Percentiles rank a stretch among this genome's conserved stretches.
Conservation (phyloP, 2,113 vertebrate species). For the Vanacampus margaritifer region DNA sequence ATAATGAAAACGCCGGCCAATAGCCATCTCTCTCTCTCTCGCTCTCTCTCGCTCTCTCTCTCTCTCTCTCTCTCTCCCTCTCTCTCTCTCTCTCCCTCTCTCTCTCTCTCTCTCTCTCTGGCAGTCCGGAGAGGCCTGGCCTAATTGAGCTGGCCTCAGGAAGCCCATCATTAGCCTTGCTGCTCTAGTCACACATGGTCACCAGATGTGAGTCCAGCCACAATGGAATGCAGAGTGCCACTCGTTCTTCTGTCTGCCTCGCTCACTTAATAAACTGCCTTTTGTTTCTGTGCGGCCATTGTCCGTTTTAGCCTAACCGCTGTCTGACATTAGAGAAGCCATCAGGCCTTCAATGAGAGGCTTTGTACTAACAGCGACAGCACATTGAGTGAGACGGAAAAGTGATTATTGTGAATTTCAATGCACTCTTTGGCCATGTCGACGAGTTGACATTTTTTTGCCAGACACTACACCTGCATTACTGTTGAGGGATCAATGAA, state of each 20-base stretch:
- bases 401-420: conserved; percentile 57
- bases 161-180: conserved; percentile 94
- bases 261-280: conserved; percentile 83
- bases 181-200: conserved; percentile 86
- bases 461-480: conserved; percentile 28
- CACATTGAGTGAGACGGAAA: conserved; percentile 9
- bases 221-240: conserved; percentile 67
- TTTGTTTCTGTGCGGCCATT: conserved; percentile 87
- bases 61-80: conserved; percentile 58
- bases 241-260: conserved; percentile 56
- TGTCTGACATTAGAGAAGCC: conserved; percentile 75
- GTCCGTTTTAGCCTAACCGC: conserved; percentile 71
- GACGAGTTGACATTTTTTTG: conserved; percentile 70
- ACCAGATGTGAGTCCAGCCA: conserved; percentile 90
- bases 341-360: conserved; percentile 79
- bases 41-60: conserved; percentile 55
- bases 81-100: conserved; percentile 51
- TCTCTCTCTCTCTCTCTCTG: conserved; percentile 64
- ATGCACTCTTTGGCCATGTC: conserved; percentile 73
- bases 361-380: conserved; percentile 75
- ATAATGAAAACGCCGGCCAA: conserved; percentile 45
- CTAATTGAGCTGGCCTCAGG: conserved; percentile 91
- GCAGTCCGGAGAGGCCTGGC: conserved; percentile 78
- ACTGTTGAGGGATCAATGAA: background rate
- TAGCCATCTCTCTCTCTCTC: conserved; percentile 60